Conservation (phyloP, 2,113 vertebrate species). For the Gymnobelideus leadbeateri region DNA sequence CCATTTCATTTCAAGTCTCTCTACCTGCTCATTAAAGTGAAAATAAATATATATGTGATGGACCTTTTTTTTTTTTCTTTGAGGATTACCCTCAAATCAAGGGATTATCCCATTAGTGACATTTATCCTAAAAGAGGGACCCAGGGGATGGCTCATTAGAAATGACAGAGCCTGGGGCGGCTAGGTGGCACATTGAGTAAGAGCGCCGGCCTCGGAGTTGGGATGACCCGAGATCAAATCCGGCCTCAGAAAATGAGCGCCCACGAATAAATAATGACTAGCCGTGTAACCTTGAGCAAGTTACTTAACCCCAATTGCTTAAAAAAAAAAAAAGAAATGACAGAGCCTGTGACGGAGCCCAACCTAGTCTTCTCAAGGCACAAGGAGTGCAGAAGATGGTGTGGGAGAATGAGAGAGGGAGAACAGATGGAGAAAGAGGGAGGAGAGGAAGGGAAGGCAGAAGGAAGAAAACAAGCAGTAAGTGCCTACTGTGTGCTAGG, state of each 20-base stretch:
- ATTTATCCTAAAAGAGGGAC: conserved; percentile 35
- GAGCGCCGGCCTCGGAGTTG: too few species aligned
- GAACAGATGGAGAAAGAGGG: too few species aligned
- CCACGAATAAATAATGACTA: too few species aligned
- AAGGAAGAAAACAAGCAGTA: not conserved
- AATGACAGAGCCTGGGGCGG: not conserved
- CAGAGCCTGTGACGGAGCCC: not conserved
- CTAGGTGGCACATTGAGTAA: too few species aligned
- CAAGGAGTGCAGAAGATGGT: not conserved
- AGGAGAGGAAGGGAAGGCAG: not conserved
- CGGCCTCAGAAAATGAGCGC: too few species aligned
- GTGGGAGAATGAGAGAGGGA: not conserved
- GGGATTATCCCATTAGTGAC: conserved; percentile 63
- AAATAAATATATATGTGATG: conserved; percentile 10
- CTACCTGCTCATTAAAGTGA: conserved; percentile 43
- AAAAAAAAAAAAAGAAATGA: too few species aligned
- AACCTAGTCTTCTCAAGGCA: not conserved
- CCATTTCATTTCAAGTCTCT: conserved; percentile 28
- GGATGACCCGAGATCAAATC: too few species aligned
- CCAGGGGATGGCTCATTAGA: not conserved
- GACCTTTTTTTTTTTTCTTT: conserved; percentile 27
- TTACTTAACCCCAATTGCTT: too few species aligned
- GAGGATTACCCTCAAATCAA: conserved; percentile 48
- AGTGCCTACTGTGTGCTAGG: not conserved
- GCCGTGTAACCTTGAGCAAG: too few species aligned